Percentiles rank a stretch among this genome's conserved stretches.
Evolutionary conservation across 2,113 vertebrate genomes (phyloP).

Genomic region (Psammodynastes pulverulentus): DNA sequence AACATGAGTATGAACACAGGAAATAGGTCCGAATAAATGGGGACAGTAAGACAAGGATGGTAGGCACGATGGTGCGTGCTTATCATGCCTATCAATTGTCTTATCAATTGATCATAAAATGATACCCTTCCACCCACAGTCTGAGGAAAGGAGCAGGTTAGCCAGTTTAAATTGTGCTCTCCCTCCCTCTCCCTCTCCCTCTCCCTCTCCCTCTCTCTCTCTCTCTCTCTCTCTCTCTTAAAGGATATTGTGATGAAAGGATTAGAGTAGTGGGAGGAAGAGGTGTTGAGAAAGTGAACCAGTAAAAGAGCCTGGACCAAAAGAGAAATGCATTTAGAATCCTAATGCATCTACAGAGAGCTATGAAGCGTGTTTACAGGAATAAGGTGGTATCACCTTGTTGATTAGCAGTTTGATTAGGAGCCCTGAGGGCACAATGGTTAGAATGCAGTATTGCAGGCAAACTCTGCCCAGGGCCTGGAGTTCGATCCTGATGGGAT

Average conservation of each 20-base stretch:
- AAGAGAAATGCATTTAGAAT: not conserved
- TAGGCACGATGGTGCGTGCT: too few species aligned
- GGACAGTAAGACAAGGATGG: too few species aligned
- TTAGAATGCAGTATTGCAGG: too few species aligned
- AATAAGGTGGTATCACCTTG: not conserved
- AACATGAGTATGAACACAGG: too few species aligned
- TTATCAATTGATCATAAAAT: not conserved
- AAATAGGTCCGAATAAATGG: too few species aligned
- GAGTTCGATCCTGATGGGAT: too few species aligned
- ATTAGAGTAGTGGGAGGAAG: not conserved
- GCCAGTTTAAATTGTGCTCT: not conserved
- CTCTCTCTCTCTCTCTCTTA: too few species aligned
- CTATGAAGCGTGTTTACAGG: not conserved
- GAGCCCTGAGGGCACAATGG: too few species aligned
- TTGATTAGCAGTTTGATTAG: not conserved
- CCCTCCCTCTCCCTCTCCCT: too few species aligned
- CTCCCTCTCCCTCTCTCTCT: too few species aligned
- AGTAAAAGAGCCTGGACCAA: not conserved
- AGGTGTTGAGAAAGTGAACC: not conserved
- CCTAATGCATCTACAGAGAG: not conserved
- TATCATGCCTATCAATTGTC: too few species aligned
- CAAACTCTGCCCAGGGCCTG: too few species aligned
- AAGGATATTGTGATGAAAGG: not conserved
- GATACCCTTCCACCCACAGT: not conserved
- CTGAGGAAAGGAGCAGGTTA: not conserved